Percentiles rank a stretch among this genome's conserved stretches.
These are phyloP conservation scores for Dascyllus trimaculatus DNA, from an alignment of 2,113 vertebrate genomes.

Conservation along the genomic window DNA sequence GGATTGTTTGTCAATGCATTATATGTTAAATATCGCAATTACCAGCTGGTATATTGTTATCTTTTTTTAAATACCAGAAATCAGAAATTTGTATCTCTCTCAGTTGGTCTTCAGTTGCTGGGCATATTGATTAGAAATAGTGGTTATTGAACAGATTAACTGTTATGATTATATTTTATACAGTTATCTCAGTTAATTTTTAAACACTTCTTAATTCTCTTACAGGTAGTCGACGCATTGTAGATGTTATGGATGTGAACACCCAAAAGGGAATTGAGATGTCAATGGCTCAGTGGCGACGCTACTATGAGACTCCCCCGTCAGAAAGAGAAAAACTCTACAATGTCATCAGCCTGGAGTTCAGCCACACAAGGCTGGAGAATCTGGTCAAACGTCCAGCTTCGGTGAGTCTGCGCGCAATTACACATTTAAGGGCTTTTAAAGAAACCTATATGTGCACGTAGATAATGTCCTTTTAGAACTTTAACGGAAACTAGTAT, in stretches of 20 bases:
- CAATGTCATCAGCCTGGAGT: conserved; percentile 98
- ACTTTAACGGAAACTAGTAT: not conserved
- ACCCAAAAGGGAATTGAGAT: conserved; percentile 98
- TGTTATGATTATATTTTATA: not conserved
- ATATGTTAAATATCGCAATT: too few species aligned
- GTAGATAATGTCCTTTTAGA: not conserved
- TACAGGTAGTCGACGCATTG: conserved; percentile 94
- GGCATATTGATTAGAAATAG: too few species aligned
- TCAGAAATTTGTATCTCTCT: too few species aligned
- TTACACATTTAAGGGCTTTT: not conserved
- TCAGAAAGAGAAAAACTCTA: conserved; percentile 96
- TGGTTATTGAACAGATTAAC: too few species aligned
- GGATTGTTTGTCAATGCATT: too few species aligned
- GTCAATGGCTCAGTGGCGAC: conserved; percentile 99
- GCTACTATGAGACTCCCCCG: conserved; percentile 96
- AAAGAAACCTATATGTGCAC: not conserved
- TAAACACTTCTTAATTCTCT: not conserved
- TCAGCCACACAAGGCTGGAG: conserved; percentile 97
- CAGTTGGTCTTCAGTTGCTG: too few species aligned
- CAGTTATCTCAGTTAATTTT: not conserved
- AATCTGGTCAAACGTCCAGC: conserved; percentile 96
- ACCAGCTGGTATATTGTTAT: too few species aligned
- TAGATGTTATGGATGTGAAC: conserved; percentile 99
- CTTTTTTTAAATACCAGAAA: too few species aligned
- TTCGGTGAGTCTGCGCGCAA: conserved; percentile 82